Conservation (phyloP, 2,113 vertebrate genomes). For the Microtus montanus region DNA sequence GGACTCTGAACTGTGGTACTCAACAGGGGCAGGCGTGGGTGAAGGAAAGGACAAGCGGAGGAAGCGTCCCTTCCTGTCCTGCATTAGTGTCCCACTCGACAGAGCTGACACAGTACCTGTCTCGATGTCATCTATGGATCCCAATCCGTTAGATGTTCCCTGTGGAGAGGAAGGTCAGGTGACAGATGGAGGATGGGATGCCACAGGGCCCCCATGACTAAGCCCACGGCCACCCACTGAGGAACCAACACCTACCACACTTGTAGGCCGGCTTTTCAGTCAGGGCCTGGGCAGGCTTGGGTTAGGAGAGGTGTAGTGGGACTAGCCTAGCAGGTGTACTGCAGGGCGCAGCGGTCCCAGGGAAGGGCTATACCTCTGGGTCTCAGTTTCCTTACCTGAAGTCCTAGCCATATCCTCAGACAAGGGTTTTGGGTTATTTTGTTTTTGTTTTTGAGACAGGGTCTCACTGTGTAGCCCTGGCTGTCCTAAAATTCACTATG, state of each 20-base stretch:
- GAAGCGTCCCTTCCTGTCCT: not conserved
- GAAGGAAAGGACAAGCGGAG: not conserved
- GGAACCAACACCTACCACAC: not conserved
- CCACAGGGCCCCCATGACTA: rapidly evolving
- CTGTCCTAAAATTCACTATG: not conserved
- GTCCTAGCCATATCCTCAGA: not conserved
- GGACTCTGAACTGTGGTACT: not conserved
- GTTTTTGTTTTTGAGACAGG: not conserved
- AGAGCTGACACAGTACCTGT: slow-evolving; percentile 86
- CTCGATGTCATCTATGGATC: slow-evolving; percentile 87
- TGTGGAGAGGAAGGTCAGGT: slow-evolving; percentile 75
- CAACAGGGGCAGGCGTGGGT: rapidly evolving
- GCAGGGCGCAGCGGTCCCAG: not conserved
- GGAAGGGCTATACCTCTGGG: too few species aligned
- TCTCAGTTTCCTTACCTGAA: not conserved
- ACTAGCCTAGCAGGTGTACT: not conserved
- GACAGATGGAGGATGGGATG: not conserved
- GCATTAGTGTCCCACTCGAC: not conserved
- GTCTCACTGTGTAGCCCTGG: not conserved
- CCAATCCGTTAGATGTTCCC: slow-evolving; percentile 87
- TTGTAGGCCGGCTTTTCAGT: not conserved
- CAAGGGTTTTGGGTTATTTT: not conserved
- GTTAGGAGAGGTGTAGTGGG: too few species aligned
- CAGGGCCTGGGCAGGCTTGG: not conserved
- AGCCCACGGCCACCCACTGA: rapidly evolving